Percentiles rank a stretch among this genome's conserved stretches.
These are phyloP conservation scores for Harpalus rubripes DNA, from an alignment of 2,888 invertebrate species.

Conservation along the genomic window DNA sequence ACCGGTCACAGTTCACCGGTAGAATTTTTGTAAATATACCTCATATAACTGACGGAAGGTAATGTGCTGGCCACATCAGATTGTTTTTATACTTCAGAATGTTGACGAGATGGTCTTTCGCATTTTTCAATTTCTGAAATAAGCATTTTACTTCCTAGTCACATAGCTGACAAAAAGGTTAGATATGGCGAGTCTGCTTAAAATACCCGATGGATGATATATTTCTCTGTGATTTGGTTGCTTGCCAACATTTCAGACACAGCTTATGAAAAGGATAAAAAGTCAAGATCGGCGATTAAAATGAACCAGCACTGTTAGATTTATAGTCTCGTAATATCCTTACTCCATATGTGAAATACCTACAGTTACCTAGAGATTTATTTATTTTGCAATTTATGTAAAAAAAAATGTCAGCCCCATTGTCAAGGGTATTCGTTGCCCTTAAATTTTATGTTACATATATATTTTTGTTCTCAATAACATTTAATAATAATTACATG, in stretches of 20 bases:
- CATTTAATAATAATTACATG: no score
- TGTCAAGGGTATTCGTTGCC: no score
- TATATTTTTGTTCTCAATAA: no score
- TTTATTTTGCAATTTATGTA: background rate
- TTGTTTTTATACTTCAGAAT: no score
- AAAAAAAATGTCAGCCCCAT: no score
- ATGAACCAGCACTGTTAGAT: background rate
- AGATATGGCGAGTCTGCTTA: background rate
- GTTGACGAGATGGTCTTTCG: background rate
- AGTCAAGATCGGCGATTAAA: background rate
- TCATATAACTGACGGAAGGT: no score
- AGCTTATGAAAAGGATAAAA: background rate
- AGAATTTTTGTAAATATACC: no score
- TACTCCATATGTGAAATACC: background rate
- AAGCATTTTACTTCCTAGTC: background rate
- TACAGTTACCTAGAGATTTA: background rate
- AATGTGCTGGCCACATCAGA: no score
- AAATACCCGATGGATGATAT: background rate
- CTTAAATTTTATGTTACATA: no score
- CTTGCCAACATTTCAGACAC: background rate
- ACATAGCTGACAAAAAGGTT: background rate
- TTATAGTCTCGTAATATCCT: background rate
- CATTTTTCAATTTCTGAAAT: background rate
- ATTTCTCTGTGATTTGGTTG: background rate
- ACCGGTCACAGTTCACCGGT: no score